A percentile compares a stretch with the other conserved stretches of the same genome.
Evolutionary conservation across 2,888 invertebrate genomes (phyloP).

Genomic region (Drosophila parthenogenetica): DNA sequence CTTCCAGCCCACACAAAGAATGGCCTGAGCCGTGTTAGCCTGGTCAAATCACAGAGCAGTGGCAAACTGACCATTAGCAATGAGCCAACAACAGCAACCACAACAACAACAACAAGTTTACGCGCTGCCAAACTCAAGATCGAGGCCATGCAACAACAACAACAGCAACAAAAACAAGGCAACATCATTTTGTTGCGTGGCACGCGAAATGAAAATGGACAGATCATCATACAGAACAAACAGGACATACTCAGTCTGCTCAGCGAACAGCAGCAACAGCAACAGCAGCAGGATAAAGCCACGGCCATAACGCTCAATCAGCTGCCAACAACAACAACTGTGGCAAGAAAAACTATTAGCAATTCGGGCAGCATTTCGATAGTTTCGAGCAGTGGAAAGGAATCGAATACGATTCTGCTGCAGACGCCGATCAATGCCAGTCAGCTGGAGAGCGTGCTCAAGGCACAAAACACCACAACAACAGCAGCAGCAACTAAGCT

Average conservation of each 20-base stretch:
- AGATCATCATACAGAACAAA: constrained; percentile 85
- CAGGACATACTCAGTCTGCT: constrained; percentile 85
- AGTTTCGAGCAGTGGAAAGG: constrained; percentile 65
- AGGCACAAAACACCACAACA: constrained; percentile 51
- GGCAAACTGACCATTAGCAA: constrained; percentile 62
- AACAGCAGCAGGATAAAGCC: constrained; percentile 70
- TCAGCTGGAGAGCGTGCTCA: constrained; percentile 83
- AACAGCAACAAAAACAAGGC: constrained; percentile 73
- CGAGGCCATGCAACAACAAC: constrained; percentile 79
- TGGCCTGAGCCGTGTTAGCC: constrained; percentile 56
- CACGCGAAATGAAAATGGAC: constrained; percentile 85
- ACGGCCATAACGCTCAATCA: constrained; percentile 82
- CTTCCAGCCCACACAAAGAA: constrained; percentile 56
- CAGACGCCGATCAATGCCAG: constrained; percentile 85
- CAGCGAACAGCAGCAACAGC: constrained; percentile 76
- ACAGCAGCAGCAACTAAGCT: constrained; percentile 27
- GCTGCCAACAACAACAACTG: constrained; percentile 82
- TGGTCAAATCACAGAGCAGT: constrained; percentile 70
- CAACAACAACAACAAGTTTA: constrained; percentile 71
- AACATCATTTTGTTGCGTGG: constrained; percentile 85
- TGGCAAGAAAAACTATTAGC: constrained; percentile 80
- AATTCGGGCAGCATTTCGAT: constrained; percentile 54
- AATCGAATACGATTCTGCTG: constrained; percentile 82
- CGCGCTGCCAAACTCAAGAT: constrained; percentile 71
- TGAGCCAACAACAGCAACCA: constrained; percentile 52